These are phyloP conservation scores for Spilogale gracilis DNA, from an alignment of 2,113 vertebrate genomes.

Conservation along the genomic window DNA sequence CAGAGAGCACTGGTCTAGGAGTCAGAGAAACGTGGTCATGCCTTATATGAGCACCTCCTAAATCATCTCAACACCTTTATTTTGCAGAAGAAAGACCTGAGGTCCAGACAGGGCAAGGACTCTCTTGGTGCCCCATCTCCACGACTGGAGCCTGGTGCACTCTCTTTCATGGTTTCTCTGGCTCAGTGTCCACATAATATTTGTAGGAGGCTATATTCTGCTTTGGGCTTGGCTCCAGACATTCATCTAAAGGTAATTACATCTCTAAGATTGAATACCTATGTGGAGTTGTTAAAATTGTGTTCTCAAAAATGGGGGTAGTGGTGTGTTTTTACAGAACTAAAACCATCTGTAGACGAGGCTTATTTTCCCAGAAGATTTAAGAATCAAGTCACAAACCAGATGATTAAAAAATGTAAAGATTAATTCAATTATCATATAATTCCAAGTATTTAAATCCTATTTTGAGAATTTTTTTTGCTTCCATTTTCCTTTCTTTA, in stretches of 20 bases:
- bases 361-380: slow-evolving; percentile 33
- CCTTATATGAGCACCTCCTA: background rate
- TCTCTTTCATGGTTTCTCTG: background rate
- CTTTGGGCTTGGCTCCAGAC: background rate
- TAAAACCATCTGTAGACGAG: background rate
- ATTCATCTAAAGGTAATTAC: slow-evolving; percentile 49
- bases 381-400: slow-evolving; percentile 42
- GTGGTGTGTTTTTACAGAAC: slow-evolving; percentile 38
- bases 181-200: background rate
- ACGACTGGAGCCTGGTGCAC: background rate
- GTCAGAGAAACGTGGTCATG: background rate
- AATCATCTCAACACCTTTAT: background rate
- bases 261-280: slow-evolving; percentile 14
- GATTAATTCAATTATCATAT: slow-evolving; percentile 53
- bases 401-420: slow-evolving; percentile 51
- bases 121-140: background rate
- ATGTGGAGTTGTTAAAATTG: slow-evolving; percentile 36
- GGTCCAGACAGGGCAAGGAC: background rate
- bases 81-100: background rate
- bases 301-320: slow-evolving; percentile 17
- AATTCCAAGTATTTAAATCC: slow-evolving; percentile 65
- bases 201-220: background rate
- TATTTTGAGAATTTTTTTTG: slow-evolving; percentile 61
- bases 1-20: background rate
- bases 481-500: slow-evolving; percentile 55